These are phyloP conservation scores for Premnoplex brunnescens DNA, from an alignment of 2,797 vertebrate genomes.

Conservation along the genomic window DNA sequence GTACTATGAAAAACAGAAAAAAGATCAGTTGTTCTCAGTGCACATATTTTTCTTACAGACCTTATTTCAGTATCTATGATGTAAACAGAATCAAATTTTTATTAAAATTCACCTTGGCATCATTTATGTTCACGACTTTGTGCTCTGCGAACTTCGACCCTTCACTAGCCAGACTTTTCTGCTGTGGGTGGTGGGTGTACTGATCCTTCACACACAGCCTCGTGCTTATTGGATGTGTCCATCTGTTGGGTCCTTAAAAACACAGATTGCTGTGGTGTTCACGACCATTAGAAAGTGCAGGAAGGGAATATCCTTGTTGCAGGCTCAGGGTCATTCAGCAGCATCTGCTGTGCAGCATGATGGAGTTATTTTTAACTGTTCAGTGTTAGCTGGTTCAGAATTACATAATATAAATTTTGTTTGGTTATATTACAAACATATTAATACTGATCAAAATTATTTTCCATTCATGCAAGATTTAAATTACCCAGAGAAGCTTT, in stretches of 20 bases:
- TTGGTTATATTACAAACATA: not conserved
- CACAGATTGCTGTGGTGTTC: not conserved
- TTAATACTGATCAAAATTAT: not conserved
- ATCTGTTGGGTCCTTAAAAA: not conserved
- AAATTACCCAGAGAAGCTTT: not conserved
- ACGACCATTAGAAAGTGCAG: not conserved
- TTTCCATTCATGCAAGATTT: not conserved
- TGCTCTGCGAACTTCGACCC: not conserved
- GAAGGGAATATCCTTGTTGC: not conserved
- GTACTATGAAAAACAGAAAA: not conserved
- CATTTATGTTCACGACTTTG: not conserved
- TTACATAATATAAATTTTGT: not conserved
- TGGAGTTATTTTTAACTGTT: not conserved
- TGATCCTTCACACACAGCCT: not conserved
- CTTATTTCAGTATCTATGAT: not conserved
- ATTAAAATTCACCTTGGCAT: constrained; percentile 60
- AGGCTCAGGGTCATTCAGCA: not conserved
- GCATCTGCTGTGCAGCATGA: not conserved
- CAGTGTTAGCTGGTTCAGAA: not conserved
- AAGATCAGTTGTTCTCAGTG: not conserved
- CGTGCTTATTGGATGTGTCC: not conserved
- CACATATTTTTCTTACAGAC: not conserved
- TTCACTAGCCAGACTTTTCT: not conserved
- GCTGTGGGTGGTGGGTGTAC: not conserved
- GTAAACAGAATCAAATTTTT: not conserved